These are phyloP conservation scores for Coecobrya sp. DNA, from an alignment of 2,888 invertebrate species.

Conservation along the genomic window DNA sequence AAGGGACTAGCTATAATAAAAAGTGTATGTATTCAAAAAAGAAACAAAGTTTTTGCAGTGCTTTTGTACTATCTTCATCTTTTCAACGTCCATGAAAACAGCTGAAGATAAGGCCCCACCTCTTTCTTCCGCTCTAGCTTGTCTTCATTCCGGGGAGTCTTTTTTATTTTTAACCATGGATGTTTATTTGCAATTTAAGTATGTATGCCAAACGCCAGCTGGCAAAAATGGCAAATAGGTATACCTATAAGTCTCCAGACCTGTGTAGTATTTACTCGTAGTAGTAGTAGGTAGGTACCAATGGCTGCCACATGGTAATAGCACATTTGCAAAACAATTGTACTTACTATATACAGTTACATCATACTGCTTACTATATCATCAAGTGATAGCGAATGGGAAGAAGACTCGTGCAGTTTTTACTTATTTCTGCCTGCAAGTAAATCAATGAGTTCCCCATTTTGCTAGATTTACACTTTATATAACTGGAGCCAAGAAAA, in stretches of 20 bases:
- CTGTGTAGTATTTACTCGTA: background rate
- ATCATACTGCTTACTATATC: no score
- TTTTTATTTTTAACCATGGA: constrained; percentile 56
- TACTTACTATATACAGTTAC: background rate
- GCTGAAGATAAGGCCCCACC: constrained; percentile 9
- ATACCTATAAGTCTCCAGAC: background rate
- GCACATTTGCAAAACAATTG: no score
- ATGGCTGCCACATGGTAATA: no score
- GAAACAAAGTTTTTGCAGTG: no score
- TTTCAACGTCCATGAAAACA: constrained; percentile 3
- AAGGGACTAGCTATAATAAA: background rate
- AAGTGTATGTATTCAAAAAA: background rate
- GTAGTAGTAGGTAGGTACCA: no score
- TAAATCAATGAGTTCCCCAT: constrained; percentile 44
- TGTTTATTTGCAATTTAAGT: constrained; percentile 45
- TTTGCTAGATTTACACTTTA: constrained; percentile 43
- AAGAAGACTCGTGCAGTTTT: background rate
- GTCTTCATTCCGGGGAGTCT: constrained; percentile 21
- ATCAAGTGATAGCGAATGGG: no score
- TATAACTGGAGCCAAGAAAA: constrained; percentile 60
- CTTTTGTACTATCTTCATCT: no score
- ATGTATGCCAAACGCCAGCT: constrained; percentile 79
- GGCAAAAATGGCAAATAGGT: constrained; percentile 30
- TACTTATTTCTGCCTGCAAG: constrained; percentile 12
- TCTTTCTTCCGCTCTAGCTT: constrained; percentile 13